Evolutionary conservation across 2,888 invertebrate genomes (phyloP), one percentile per base, ranked within the genome.

Genomic region (Hirtodrosophila alboralis): DNA sequence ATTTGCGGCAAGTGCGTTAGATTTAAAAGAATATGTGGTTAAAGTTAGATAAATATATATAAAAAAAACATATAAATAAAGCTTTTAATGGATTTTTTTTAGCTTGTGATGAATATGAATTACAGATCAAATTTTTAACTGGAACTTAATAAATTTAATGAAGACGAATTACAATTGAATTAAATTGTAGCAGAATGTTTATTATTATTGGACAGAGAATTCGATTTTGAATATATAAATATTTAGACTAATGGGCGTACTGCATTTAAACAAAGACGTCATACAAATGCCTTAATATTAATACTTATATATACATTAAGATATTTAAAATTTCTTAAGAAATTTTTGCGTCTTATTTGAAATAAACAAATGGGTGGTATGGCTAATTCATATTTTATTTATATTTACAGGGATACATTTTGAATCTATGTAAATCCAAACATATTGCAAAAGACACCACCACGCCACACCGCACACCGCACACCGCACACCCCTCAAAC

Each of bases 351-450:
- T 14, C 23, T 23, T 23, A 23, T 12, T 14, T 14, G 9, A 5
- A n/a, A n/a, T n/a, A 7, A 16, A 16, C 9, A 16, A 10, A 10
- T n/a, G n/a, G n/a, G n/a, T n/a, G n/a, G n/a, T n/a, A n/a, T n/a
- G n/a, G n/a, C n/a, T n/a, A 18, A 18, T 21, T 0, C 18, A 7
- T 7, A 13, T 23, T 2, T 14, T n/a, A 13, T 4, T 21, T 21
- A 0, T 27, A 4, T 41, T 34, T 27, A 0, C 10, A 79, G 79
- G 79, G 79, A 79, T 85, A 76, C 57, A 71, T 37, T 34, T 75
- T 63, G 71, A 64, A 66, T 49, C 77, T 72, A 38, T 58, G 57
- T 63, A 64, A 53, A 62, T 58, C 40, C 14, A 51, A n/a, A 52
- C 36, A 21, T 33, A 51, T 44, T 34, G 13, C 56, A 63, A 53